Evolutionary conservation across 2,113 vertebrate genomes (phyloP).

Genomic region (Chelonoidis abingdonii): DNA sequence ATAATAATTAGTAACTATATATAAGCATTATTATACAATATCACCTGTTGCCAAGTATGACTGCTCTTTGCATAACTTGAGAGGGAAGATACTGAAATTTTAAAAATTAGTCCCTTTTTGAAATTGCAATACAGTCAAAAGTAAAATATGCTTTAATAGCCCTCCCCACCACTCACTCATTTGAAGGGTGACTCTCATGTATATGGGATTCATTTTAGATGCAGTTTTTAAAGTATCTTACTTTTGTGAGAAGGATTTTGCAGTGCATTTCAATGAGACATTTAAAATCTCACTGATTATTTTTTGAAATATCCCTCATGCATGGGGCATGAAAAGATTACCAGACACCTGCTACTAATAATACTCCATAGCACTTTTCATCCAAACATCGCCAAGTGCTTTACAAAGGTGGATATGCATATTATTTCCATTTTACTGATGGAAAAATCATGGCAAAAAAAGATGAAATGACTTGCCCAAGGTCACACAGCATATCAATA

Average conservation of each 20-base stretch:
- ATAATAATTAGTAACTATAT: neutral
- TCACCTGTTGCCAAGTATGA: neutral
- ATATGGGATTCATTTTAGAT: neutral
- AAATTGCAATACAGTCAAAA: neutral
- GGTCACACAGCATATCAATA: neutral
- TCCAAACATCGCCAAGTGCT: neutral
- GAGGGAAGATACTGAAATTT: slow-evolving; percentile 49
- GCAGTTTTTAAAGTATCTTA: neutral
- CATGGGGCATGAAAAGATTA: slow-evolving; percentile 33
- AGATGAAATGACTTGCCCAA: neutral
- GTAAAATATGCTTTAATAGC: slow-evolving; percentile 28
- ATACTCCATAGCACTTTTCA: neutral
- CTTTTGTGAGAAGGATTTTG: neutral
- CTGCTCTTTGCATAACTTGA: neutral
- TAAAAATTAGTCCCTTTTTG: neutral
- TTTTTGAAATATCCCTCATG: slow-evolving; percentile 11
- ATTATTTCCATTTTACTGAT: slow-evolving; percentile 13
- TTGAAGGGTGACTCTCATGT: slow-evolving; percentile 1
- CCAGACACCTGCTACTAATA: slow-evolving; percentile 36
- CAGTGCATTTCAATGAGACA: neutral
- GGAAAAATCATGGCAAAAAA: slow-evolving; percentile 15
- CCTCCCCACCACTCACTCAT: neutral
- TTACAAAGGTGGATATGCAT: neutral
- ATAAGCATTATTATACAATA: slow-evolving; percentile 12
- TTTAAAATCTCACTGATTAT: slow-evolving; percentile 30